Evolutionary conservation across 2,888 invertebrate genomes (phyloP).

Genomic region (Drosophila nigritarsus): DNA sequence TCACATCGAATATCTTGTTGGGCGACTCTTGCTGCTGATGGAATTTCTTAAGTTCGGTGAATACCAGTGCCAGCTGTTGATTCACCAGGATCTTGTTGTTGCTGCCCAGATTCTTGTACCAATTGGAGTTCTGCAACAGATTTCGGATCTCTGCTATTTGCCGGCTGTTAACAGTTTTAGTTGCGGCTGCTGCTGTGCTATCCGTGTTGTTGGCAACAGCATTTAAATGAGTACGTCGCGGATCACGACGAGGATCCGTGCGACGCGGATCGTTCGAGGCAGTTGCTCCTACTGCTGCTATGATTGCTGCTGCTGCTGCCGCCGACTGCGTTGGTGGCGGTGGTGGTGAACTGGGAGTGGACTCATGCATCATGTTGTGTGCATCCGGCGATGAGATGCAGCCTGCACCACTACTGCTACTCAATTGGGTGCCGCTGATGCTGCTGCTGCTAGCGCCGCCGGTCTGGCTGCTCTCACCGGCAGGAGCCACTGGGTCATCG

Average conservation of each 20-base stretch:
- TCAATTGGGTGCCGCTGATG: neutral
- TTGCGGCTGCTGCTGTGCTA: conserved; percentile 28
- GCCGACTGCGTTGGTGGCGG: neutral
- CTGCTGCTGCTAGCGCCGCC: no score
- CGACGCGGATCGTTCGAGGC: conserved; percentile 43
- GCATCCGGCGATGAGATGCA: conserved; percentile 77
- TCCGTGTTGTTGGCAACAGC: neutral
- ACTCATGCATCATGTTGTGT: conserved; percentile 21
- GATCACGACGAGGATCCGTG: conserved; percentile 67
- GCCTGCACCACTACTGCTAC: neutral
- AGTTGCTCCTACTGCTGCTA: neutral
- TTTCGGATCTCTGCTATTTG: conserved; percentile 87
- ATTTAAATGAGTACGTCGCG: conserved; percentile 56
- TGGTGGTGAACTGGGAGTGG: conserved; percentile 59
- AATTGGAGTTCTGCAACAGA: conserved; percentile 88
- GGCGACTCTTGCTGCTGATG: conserved; percentile 87
- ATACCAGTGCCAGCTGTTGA: conserved; percentile 88
- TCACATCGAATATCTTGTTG: conserved; percentile 87
- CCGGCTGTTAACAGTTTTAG: conserved; percentile 68
- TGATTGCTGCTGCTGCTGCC: neutral
- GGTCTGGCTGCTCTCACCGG: neutral
- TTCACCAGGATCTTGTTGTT: conserved; percentile 90
- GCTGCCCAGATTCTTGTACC: conserved; percentile 90
- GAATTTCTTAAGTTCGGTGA: conserved; percentile 87
- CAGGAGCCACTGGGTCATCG: conserved; percentile 4